Conservation (phyloP, 2,797 vertebrate species). For the Anguilla megastoma region DNA sequence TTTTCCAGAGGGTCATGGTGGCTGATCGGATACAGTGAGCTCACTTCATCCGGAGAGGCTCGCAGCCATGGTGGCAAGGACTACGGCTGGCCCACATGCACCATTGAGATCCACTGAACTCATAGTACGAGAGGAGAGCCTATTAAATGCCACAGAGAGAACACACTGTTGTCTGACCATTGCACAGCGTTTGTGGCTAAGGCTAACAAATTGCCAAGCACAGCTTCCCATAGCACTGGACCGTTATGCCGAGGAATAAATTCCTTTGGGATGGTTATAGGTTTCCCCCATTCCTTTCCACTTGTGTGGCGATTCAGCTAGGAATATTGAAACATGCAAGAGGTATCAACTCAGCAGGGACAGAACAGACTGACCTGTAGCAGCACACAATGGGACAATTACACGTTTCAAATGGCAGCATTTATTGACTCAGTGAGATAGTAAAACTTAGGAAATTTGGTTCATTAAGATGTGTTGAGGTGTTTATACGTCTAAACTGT, state of each 20-base stretch:
- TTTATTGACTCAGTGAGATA: neutral
- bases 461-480: neutral
- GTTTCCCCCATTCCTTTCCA: neutral
- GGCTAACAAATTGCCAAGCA: neutral
- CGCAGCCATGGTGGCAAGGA: neutral
- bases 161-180: neutral
- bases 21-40: conserved; percentile 43
- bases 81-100: conserved; percentile 23
- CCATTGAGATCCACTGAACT: conserved; percentile 27
- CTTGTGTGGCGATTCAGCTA: neutral
- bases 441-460: neutral
- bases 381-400: conserved; percentile 3
- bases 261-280: neutral
- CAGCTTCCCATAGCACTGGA: conserved; percentile 5
- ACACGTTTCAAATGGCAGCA: neutral
- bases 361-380: neutral
- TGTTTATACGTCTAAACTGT: neutral
- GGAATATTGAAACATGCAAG: neutral
- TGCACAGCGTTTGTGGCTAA: conserved; percentile 4
- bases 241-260: neutral
- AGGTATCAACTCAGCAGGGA: neutral
- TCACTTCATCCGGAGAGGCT: conserved; percentile 32
- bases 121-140: conserved; percentile 20
- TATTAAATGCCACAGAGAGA: conserved; percentile 25
- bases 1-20: conserved; percentile 52